phyloP scores from a whole-genome alignment of 2,113 vertebrate species.

The Phyllopteryx taeniolatus region DNA sequence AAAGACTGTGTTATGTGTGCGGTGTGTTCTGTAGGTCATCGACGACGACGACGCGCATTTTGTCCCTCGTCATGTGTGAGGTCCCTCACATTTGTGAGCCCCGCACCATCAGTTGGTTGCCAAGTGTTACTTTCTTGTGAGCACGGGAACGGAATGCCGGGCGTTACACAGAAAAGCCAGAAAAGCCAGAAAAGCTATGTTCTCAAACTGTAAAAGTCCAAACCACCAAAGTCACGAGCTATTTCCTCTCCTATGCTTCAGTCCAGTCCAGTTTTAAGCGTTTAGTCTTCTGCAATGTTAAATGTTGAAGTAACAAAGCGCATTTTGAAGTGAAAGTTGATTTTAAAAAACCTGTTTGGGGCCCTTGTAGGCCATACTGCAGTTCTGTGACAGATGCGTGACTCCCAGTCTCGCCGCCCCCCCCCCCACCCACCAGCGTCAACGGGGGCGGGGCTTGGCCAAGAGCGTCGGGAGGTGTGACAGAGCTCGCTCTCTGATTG shows the following conservation, averaged over 20 bases:
- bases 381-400: conserved; percentile 27
- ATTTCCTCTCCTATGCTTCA: neutral
- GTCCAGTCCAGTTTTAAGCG: neutral
- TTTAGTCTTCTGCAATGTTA: neutral
- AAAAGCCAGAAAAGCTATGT: no score
- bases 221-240: neutral
- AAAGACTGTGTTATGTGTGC: no score
- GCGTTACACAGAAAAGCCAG: no score
- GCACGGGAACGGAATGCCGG: no score
- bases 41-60: no score
- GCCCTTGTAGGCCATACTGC: neutral
- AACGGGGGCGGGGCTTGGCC: conserved; percentile 35
- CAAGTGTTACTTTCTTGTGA: no score
- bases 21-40: no score
- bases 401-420: conserved; percentile 12
- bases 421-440: neutral
- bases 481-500: conserved; percentile 48
- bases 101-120: no score
- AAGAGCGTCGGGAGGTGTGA: conserved; percentile 71
- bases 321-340: neutral
- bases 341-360: no score
- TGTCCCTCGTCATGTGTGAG: no score
- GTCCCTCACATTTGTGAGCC: no score
- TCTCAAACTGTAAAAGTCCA: neutral
- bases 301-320: neutral